Evolutionary conservation across 2,888 invertebrate species (phyloP).

Genomic region (Orthosia gracilis): DNA sequence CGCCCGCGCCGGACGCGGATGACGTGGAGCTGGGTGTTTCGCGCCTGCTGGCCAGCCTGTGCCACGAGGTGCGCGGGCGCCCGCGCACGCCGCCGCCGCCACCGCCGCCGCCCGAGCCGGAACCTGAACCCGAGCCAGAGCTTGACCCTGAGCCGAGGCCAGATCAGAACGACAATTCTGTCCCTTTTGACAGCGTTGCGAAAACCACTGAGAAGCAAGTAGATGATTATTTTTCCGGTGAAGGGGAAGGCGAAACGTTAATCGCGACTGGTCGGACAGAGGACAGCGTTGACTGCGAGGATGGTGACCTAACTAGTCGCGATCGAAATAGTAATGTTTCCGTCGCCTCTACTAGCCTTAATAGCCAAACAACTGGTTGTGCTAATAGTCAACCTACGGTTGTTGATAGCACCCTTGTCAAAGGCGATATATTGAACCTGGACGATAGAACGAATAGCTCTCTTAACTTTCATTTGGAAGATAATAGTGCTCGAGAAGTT

Average conservation of each 20-base stretch:
- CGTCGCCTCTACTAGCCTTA: conserved; percentile 31
- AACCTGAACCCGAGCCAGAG: conserved; percentile 72
- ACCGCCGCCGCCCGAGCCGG: conserved; percentile 74
- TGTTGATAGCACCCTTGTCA: conserved; percentile 37
- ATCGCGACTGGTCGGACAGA: conserved; percentile 57
- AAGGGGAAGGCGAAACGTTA: conserved; percentile 57
- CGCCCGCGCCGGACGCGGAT: conserved; percentile 83
- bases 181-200: conserved; percentile 67
- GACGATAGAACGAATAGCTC: conserved; percentile 30
- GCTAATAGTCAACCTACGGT: conserved; percentile 30
- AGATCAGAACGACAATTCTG: conserved; percentile 67
- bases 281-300: conserved; percentile 45
- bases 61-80: conserved; percentile 66
- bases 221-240: conserved; percentile 33
- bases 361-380: conserved; percentile 29
- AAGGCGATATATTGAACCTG: conserved; percentile 38
- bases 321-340: conserved; percentile 32
- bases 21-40: conserved; percentile 32
- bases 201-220: conserved; percentile 66
- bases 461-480: conserved; percentile 64
- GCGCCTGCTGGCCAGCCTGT: conserved; percentile 64
- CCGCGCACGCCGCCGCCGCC: conserved; percentile 69
- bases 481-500: conserved; percentile 73
- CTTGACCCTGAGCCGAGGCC: conserved; percentile 38
- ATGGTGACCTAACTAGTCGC: conserved; percentile 43